phyloP scores from a whole-genome alignment of 2,888 invertebrate species.

The Itoplectis maculator region DNA sequence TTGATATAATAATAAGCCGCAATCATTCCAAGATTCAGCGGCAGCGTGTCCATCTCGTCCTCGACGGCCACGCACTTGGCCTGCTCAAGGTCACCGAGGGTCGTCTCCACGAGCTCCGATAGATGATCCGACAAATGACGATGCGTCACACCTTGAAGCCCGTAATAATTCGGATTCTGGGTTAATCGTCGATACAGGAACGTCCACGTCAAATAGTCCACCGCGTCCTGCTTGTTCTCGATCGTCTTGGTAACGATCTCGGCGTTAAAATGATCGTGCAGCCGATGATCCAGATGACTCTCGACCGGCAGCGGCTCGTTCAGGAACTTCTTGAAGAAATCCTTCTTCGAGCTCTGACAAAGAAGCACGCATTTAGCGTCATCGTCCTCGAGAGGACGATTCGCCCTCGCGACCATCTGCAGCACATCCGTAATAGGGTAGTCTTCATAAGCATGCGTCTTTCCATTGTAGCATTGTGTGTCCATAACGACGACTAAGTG shows the following conservation, averaged over 20 bases:
- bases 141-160: slow-evolving; percentile 98
- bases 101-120: slow-evolving; percentile 98
- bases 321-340: slow-evolving; percentile 99
- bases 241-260: slow-evolving; percentile 99
- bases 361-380: slow-evolving; percentile 98
- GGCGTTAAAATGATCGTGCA: slow-evolving; percentile 99
- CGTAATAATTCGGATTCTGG: slow-evolving; percentile 99
- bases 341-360: slow-evolving; percentile 99
- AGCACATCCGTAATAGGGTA: slow-evolving; percentile 98
- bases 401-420: slow-evolving; percentile 99
- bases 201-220: slow-evolving; percentile 99
- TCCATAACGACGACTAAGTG: slow-evolving; percentile 99
- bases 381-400: slow-evolving; percentile 95
- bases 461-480: slow-evolving; percentile 91
- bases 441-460: slow-evolving; percentile 95
- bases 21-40: slow-evolving; percentile 99
- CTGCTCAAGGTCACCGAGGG: slow-evolving; percentile 96
- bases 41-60: slow-evolving; percentile 98
- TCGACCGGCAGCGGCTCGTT: slow-evolving; percentile 98
- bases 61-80: slow-evolving; percentile 99
- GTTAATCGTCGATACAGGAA: slow-evolving; percentile 98
- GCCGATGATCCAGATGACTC: slow-evolving; percentile 98
- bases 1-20: slow-evolving; percentile 99
- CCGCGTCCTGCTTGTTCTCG: slow-evolving; percentile 99
- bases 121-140: slow-evolving; percentile 99